phyloP scores from a whole-genome alignment of 2,888 invertebrate species.

The Euproctis similis region DNA sequence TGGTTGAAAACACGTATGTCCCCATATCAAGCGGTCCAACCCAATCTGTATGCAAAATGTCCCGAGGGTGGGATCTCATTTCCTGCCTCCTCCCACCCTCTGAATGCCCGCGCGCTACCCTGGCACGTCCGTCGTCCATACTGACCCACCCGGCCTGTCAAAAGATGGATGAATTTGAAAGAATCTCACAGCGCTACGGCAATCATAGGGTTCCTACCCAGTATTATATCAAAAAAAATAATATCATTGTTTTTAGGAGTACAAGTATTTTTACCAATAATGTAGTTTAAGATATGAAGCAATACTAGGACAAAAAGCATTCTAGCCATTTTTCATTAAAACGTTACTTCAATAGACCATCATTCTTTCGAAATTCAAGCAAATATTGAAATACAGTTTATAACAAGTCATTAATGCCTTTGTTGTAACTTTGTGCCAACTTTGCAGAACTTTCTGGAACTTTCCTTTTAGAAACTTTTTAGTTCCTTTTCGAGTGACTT shows the following conservation, averaged over 20 bases:
- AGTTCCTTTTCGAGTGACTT: background rate
- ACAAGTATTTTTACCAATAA: background rate
- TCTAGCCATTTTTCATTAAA: too few species aligned
- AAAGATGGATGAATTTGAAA: slow-evolving; percentile 34
- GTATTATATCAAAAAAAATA: background rate
- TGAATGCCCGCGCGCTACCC: slow-evolving; percentile 5
- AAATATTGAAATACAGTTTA: background rate
- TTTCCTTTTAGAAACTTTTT: background rate
- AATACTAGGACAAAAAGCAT: too few species aligned
- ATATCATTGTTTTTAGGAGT: background rate
- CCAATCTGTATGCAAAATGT: slow-evolving; percentile 41
- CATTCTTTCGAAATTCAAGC: background rate
- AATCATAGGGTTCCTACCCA: slow-evolving; percentile 12
- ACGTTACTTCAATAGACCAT: too few species aligned
- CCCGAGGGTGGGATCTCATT: slow-evolving; percentile 30
- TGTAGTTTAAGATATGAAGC: too few species aligned
- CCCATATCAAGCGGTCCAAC: slow-evolving; percentile 21
- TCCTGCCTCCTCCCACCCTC: slow-evolving; percentile 15
- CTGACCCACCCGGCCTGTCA: slow-evolving; percentile 28
- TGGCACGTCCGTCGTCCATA: slow-evolving; percentile 21
- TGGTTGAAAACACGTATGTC: slow-evolving; percentile 23
- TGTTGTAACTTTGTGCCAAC: background rate
- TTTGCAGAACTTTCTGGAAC: background rate
- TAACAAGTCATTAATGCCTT: background rate
- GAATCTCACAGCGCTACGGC: slow-evolving; percentile 21